A percentile compares a stretch with the other conserved stretches of the same genome.
Conservation (phyloP, 2,113 vertebrate species). For the Kryptolebias marmoratus region DNA sequence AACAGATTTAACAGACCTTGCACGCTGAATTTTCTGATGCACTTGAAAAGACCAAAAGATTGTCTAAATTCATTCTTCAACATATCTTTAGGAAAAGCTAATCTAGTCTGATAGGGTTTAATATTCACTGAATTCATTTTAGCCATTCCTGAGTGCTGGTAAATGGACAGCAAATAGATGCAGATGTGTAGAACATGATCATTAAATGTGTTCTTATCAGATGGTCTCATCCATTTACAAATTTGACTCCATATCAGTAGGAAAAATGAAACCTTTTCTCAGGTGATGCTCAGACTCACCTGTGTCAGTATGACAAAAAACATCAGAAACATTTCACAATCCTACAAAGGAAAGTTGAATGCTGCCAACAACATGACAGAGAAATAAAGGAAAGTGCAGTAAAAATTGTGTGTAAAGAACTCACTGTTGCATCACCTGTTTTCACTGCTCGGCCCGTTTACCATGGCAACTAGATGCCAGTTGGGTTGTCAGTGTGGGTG, state of each 20-base stretch:
- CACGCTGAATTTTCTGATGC: neutral
- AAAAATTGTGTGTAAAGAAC: conserved; percentile 60
- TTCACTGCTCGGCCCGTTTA: conserved; percentile 59
- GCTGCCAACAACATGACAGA: conserved; percentile 11
- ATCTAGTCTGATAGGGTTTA: conserved; percentile 8
- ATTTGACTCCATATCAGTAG: neutral
- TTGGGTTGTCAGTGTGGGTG: conserved; percentile 65
- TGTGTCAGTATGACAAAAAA: neutral
- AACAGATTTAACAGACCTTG: neutral
- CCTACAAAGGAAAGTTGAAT: conserved; percentile 4
- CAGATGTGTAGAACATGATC: neutral
- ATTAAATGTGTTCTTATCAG: neutral
- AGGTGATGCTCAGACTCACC: conserved; percentile 3
- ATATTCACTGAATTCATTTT: conserved; percentile 8
- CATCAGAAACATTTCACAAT: neutral
- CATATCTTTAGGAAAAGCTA: neutral
- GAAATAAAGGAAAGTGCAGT: conserved; percentile 42
- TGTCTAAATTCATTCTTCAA: conserved; percentile 12
- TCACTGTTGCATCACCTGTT: conserved; percentile 74
- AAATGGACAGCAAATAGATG: conserved; percentile 19
- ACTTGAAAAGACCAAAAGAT: conserved; percentile 12
- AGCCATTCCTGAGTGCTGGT: conserved; percentile 9
- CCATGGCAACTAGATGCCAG: conserved; percentile 75
- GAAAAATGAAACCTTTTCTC: neutral
- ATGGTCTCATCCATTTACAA: conserved; percentile 10